Evolutionary conservation across 1,140 invertebrate species (phyloP).

Genomic region (Heliconius himera): DNA sequence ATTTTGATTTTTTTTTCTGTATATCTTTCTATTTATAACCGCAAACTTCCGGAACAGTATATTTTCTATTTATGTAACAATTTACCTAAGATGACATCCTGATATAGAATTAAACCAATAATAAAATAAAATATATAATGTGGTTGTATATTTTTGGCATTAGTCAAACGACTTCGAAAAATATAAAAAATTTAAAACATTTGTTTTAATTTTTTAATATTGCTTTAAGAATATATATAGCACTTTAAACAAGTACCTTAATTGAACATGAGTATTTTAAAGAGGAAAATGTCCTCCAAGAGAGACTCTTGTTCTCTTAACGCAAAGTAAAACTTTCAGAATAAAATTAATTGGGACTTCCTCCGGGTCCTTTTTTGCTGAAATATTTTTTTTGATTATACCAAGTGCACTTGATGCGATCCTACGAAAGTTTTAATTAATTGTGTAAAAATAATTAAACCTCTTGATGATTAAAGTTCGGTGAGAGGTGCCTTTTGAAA

Average conservation of each 20-base stretch:
- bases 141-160: too few relatives aligned
- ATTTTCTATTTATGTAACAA: too few relatives aligned
- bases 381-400: conserved; percentile 17
- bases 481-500: background rate
- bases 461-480: background rate
- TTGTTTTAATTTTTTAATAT: too few relatives aligned
- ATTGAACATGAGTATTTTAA: conserved; percentile 1
- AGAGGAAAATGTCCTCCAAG: conserved; percentile 7
- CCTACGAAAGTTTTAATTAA: conserved; percentile 20
- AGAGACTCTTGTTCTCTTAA: background rate
- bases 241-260: conserved; percentile 2
- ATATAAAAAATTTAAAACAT: too few relatives aligned
- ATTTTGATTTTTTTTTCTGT: too few relatives aligned
- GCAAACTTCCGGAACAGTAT: too few relatives aligned
- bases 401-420: conserved; percentile 26
- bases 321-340: conserved; percentile 20
- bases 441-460: conserved; percentile 13
- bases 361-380: conserved; percentile 12
- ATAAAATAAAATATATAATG: too few relatives aligned
- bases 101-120: too few relatives aligned
- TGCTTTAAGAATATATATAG: background rate
- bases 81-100: too few relatives aligned
- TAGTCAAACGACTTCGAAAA: too few relatives aligned
- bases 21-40: too few relatives aligned
- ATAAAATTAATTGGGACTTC: conserved; percentile 23